phyloP scores from a whole-genome alignment of 2,888 invertebrate species.

The Adelognathus sp. region DNA sequence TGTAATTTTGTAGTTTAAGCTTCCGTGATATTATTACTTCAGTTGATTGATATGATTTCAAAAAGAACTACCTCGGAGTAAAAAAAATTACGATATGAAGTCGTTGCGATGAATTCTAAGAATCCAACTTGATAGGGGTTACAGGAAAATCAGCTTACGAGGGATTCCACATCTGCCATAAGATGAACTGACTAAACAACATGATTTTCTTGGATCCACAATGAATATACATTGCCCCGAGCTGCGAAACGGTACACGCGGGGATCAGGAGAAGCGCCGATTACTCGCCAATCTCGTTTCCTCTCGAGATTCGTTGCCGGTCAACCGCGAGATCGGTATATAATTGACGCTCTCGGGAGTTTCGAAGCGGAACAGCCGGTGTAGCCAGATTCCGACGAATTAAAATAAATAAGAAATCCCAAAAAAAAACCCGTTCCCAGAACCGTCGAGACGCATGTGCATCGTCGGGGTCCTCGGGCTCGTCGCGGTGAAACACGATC shows the following conservation, averaged over 20 bases:
- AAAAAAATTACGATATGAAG: too few relatives aligned
- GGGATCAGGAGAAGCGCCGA: not conserved
- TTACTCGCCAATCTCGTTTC: constrained; percentile 8
- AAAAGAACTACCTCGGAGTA: too few relatives aligned
- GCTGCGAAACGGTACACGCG: not conserved
- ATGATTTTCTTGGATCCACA: not conserved
- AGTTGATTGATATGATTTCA: too few relatives aligned
- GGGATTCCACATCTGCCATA: too few relatives aligned
- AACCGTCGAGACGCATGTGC: constrained; percentile 50
- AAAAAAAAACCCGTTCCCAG: constrained; percentile 56
- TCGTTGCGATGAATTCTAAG: too few relatives aligned
- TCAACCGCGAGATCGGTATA: constrained; percentile 45
- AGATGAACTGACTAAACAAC: too few relatives aligned
- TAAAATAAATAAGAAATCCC: too few relatives aligned
- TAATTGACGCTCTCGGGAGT: constrained; percentile 42
- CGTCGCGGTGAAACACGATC: constrained; percentile 52
- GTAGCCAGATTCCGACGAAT: constrained; percentile 57
- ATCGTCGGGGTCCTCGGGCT: constrained; percentile 25
- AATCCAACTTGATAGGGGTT: too few relatives aligned
- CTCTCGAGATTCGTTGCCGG: constrained; percentile 10
- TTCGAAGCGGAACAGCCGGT: constrained; percentile 47
- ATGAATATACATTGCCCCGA: not conserved
- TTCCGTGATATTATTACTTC: too few relatives aligned
- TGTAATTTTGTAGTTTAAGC: too few relatives aligned
- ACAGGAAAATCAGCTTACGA: too few relatives aligned